Base-by-base conservation (phyloP, 30 jellyfish, hydroid and myxozoan genomes). In the Cassiopea xamachana region DNA sequence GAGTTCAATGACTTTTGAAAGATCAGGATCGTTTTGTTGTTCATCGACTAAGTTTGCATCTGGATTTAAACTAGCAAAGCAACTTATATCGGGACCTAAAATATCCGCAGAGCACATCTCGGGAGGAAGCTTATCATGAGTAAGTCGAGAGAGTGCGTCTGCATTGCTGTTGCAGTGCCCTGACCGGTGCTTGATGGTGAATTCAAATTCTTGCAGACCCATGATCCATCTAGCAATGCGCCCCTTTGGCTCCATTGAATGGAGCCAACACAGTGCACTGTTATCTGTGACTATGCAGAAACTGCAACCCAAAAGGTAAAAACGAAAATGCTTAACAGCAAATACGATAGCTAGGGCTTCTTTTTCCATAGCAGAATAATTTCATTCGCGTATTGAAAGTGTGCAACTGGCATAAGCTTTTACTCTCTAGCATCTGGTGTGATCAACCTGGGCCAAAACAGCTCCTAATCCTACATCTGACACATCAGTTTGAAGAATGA, bases 321-420 rank as follows among this genome's bases (percentile, higher is more conserved):
- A n/a, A 62, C 86, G 89, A 44, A 87, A 87, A 55, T 77, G 90
- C 55, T 87, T 64, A 18, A 67, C 69, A 27, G 88, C 94, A 69
- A 55, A 60, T 10, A 69, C 90, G 61, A 64, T 78, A 12, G 94
- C 94, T 7, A 87, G 89, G 83, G 94, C 94, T 67, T 87, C 94
- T 74, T 74, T 73, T 74, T 87, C 94, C 60, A 60, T 87, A 60
- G 94, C 90, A 45, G 88, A 18, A 90, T 87, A 87, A 46, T 60
- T 60, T 8, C 71, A 70, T 74, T 87, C 94, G 50, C 81, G 88
- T 16, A 16, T 19, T 51, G 86, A 69, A n/a, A 87, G 74, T n/a
- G 86, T 12, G 75, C 83, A 46, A 47, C 94, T 75, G 48, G 94
- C 94, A 71, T 87, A 87, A 55, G 90, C 45, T 27, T 75, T 73